phyloP scores from a whole-genome alignment of 2,113 vertebrate genomes.

The Alouatta palliata region DNA sequence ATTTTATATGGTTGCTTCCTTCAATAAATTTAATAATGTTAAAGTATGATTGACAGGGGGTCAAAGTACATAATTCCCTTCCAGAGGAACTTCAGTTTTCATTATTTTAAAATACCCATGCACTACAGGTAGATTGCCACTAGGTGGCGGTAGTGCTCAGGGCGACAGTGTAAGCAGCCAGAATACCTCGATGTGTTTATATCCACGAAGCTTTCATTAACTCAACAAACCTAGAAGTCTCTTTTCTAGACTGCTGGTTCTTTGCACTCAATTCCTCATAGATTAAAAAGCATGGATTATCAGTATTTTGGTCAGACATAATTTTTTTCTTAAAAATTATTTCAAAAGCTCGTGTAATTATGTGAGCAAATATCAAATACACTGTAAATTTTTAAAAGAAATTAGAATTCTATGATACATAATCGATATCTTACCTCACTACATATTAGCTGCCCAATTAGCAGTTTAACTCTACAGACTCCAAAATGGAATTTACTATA shows the following conservation, averaged over 20 bases:
- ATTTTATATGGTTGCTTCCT: background rate
- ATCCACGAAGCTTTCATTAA: background rate
- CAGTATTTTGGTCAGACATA: constrained; percentile 26
- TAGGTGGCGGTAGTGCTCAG: constrained; percentile 61
- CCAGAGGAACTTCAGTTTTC: background rate
- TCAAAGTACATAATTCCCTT: background rate
- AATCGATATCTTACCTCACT: background rate
- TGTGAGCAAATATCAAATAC: constrained; percentile 23
- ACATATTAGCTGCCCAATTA: background rate
- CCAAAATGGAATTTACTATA: background rate
- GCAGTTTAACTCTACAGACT: background rate
- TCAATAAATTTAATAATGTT: background rate
- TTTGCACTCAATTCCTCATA: background rate
- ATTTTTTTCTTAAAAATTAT: constrained; percentile 30
- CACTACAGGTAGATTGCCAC: constrained; percentile 71
- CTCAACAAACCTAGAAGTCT: background rate
- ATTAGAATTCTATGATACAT: background rate
- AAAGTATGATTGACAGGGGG: background rate
- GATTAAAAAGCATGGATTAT: background rate
- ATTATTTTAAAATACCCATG: constrained; percentile 36
- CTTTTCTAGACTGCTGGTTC: background rate
- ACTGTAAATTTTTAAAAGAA: background rate
- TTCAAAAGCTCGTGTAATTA: constrained; percentile 15
- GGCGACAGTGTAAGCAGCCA: background rate
- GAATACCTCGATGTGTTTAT: background rate